Evolutionary conservation across 2,888 invertebrate genomes (phyloP).

Genomic region (Thymelicus acteon): DNA sequence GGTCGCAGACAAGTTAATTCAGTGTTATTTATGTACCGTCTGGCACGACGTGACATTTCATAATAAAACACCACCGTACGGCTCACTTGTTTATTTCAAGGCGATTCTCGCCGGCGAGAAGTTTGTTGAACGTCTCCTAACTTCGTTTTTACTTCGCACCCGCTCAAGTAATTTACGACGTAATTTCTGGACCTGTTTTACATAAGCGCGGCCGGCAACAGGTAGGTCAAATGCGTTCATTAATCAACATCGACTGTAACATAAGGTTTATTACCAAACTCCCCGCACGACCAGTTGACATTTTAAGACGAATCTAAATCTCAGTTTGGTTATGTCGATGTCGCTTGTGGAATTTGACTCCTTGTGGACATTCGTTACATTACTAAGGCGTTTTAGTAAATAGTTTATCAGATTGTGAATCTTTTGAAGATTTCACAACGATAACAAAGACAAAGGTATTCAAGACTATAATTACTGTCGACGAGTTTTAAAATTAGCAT

Average conservation of each 20-base stretch:
- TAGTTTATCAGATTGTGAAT: too few relatives aligned
- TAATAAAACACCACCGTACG: slow-evolving; percentile 72
- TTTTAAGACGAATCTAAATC: too few relatives aligned
- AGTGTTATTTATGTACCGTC: slow-evolving; percentile 81
- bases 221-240: slow-evolving; percentile 34
- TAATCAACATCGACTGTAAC: neutral
- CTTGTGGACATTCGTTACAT: too few relatives aligned
- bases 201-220: slow-evolving; percentile 27
- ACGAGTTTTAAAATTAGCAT: neutral
- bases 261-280: neutral
- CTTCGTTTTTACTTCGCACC: slow-evolving; percentile 48
- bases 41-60: slow-evolving; percentile 79
- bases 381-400: too few relatives aligned
- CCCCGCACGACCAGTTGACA: neutral
- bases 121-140: slow-evolving; percentile 72
- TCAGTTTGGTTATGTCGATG: neutral
- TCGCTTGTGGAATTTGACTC: neutral
- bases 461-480: neutral
- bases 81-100: slow-evolving; percentile 56
- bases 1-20: slow-evolving; percentile 82
- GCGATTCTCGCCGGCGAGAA: slow-evolving; percentile 59
- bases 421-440: too few relatives aligned
- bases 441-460: too few relatives aligned
- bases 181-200: slow-evolving; percentile 36
- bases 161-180: slow-evolving; percentile 42